phyloP scores from a whole-genome alignment of 2,888 invertebrate genomes.

The Cryptus armator region DNA sequence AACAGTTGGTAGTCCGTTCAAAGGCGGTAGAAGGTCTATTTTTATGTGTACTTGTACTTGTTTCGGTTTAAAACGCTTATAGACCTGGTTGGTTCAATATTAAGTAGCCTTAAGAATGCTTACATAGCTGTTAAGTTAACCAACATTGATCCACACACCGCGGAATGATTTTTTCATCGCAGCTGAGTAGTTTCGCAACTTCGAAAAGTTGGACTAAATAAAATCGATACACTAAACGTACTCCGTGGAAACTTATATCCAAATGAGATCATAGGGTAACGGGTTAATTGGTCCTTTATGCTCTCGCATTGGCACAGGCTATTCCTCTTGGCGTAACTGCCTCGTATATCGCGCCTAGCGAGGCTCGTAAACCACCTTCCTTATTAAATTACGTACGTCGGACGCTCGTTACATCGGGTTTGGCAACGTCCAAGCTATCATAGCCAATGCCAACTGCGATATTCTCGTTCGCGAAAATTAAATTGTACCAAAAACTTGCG shows the following conservation, averaged over 20 bases:
- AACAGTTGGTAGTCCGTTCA: not conserved
- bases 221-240: not conserved
- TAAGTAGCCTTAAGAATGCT: too few relatives aligned
- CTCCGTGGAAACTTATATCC: not conserved
- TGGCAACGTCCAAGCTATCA: constrained; percentile 67
- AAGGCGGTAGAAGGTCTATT: not conserved
- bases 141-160: not conserved
- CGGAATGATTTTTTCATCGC: not conserved
- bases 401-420: constrained; percentile 69
- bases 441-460: constrained; percentile 53
- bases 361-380: constrained; percentile 76
- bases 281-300: constrained; percentile 55
- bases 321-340: constrained; percentile 60
- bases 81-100: too few relatives aligned
- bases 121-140: not conserved
- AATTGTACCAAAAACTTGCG: not conserved
- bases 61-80: too few relatives aligned
- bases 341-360: constrained; percentile 53
- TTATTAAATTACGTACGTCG: constrained; percentile 76
- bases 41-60: too few relatives aligned
- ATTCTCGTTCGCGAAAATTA: constrained; percentile 38
- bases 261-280: constrained; percentile 26
- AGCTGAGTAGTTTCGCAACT: not conserved
- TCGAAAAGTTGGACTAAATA: not conserved
- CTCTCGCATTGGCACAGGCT: constrained; percentile 55